Conservation (phyloP, 2,888 invertebrate genomes). For the Hirtodrosophila duncani region DNA sequence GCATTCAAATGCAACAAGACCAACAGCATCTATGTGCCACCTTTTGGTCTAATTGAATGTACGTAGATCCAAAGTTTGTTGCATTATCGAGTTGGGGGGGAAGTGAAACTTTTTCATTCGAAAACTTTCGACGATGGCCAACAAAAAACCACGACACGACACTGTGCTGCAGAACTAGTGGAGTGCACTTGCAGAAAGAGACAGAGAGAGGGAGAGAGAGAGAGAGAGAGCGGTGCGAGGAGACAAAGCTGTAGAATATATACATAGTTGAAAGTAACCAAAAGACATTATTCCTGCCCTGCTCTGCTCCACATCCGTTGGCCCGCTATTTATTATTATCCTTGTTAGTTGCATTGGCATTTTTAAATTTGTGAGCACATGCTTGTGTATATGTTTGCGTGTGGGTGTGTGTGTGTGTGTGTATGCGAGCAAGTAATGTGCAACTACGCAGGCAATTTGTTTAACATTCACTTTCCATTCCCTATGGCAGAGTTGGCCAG, state of each 20-base stretch:
- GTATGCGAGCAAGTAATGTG: constrained; percentile 18
- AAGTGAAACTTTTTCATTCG: too few relatives aligned
- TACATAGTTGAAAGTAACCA: constrained; percentile 23
- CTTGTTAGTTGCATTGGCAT: background rate
- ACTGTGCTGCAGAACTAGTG: too few relatives aligned
- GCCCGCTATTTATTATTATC: too few relatives aligned
- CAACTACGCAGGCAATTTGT: constrained; percentile 17
- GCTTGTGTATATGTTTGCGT: constrained; percentile 1
- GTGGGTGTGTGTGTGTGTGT: constrained; percentile 5
- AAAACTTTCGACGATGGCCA: too few relatives aligned
- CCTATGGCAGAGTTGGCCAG: too few relatives aligned
- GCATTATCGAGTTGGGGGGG: constrained; percentile 18
- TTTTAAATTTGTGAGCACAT: too few relatives aligned
- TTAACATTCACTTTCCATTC: constrained; percentile 18
- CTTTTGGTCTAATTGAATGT: constrained; percentile 30
- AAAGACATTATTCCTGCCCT: background rate
- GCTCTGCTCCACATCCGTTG: background rate
- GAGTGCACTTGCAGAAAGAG: background rate
- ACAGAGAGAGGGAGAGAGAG: background rate
- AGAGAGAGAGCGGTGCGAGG: background rate
- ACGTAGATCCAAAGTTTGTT: constrained; percentile 27
- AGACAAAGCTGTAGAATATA: constrained; percentile 30
- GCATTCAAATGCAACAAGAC: constrained; percentile 30
- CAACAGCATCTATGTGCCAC: constrained; percentile 34
- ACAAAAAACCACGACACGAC: too few relatives aligned